Percentiles rank a stretch among this genome's conserved stretches.
phyloP scores from a whole-genome alignment of 2,888 invertebrate genomes.

The Cordilura impudica region DNA sequence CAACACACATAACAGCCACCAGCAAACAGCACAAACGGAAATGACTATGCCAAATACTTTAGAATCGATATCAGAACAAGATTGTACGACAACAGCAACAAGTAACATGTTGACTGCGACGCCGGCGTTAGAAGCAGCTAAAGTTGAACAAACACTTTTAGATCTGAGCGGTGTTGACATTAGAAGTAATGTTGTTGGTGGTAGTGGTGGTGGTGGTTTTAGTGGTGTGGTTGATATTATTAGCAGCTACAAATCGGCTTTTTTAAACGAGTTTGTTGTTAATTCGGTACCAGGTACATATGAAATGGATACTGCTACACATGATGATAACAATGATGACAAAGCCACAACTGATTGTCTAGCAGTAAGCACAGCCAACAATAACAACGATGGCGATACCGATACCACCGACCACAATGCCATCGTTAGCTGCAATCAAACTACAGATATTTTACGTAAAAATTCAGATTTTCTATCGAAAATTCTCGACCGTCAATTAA shows the following conservation, averaged over 20 bases:
- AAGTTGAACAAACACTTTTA: slow-evolving; percentile 50
- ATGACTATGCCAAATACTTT: slow-evolving; percentile 64
- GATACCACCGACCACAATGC: not conserved
- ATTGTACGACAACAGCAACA: slow-evolving; percentile 53
- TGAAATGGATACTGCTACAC: slow-evolving; percentile 72
- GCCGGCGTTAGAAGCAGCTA: slow-evolving; percentile 3
- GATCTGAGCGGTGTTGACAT: slow-evolving; percentile 38
- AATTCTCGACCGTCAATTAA: slow-evolving; percentile 75
- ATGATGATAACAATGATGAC: slow-evolving; percentile 2
- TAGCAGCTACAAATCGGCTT: slow-evolving; percentile 68
- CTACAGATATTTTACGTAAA: slow-evolving; percentile 74
- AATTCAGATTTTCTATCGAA: slow-evolving; percentile 77
- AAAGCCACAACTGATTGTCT: slow-evolving; percentile 22
- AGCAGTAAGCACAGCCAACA: slow-evolving; percentile 1
- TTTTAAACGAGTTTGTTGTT: slow-evolving; percentile 70
- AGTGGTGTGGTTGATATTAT: not conserved
- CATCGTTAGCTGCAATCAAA: slow-evolving; percentile 15
- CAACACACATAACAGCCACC: slow-evolving; percentile 8
- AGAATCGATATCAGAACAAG: slow-evolving; percentile 75
- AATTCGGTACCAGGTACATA: slow-evolving; percentile 60
- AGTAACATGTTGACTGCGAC: too few relatives aligned
- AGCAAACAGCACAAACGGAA: slow-evolving; percentile 26
- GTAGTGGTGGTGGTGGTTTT: not conserved
- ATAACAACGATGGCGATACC: not conserved
- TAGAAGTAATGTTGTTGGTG: not conserved